Percentiles rank a stretch among this genome's conserved stretches.
Evolutionary conservation across 2,888 invertebrate genomes (phyloP).

Genomic region (Orthosia gracilis): DNA sequence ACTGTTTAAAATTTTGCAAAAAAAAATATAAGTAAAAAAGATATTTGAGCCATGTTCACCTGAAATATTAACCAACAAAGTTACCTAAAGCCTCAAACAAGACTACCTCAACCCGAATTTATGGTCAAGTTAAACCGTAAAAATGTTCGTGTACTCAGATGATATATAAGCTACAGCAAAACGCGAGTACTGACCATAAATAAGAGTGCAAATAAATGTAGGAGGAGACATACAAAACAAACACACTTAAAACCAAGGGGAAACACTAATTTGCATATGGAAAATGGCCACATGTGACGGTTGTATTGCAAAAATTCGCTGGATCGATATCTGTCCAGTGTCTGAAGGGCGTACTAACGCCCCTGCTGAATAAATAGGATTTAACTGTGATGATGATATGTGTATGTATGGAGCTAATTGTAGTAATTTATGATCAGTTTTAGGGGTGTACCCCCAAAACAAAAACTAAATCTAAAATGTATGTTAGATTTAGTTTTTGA

Average conservation of each 20-base stretch:
- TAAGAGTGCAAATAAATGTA: constrained; percentile 65
- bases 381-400: constrained; percentile 67
- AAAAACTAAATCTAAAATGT: background rate
- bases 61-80: constrained; percentile 4
- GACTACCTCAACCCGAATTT: constrained; percentile 4
- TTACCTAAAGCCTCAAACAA: constrained; percentile 4
- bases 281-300: constrained; percentile 85
- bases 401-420: constrained; percentile 58
- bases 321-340: constrained; percentile 67
- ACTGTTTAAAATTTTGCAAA: background rate
- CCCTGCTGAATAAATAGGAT: constrained; percentile 63
- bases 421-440: constrained; percentile 58
- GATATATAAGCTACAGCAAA: constrained; percentile 52
- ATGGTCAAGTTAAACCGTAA: constrained; percentile 11
- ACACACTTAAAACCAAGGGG: constrained; percentile 86
- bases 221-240: constrained; percentile 85
- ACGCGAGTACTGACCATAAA: constrained; percentile 53
- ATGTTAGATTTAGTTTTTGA: constrained; percentile 30
- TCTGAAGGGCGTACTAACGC: constrained; percentile 62
- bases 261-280: constrained; percentile 89
- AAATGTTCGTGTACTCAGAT: constrained; percentile 26
- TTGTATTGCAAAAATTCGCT: constrained; percentile 70
- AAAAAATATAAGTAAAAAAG: background rate
- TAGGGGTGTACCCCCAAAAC: constrained; percentile 9
- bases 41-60: background rate